Conservation (phyloP, 2,797 vertebrate species). For the Pyrrhura leucotis region DNA sequence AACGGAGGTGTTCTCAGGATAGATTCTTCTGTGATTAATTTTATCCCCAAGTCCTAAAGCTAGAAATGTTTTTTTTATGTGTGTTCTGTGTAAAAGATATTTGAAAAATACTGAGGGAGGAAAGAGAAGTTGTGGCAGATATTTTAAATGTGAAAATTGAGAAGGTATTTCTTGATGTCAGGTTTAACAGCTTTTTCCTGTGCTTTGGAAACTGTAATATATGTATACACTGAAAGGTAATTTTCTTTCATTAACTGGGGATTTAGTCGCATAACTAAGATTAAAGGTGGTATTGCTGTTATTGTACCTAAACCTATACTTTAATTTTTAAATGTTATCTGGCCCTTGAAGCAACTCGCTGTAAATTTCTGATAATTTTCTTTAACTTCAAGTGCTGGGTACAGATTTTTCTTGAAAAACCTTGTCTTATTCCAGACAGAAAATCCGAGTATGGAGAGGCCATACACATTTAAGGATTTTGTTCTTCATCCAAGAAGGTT, state of each 20-base stretch:
- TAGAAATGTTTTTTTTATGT: background rate
- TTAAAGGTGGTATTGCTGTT: background rate
- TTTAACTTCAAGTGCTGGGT: slow-evolving; percentile 11
- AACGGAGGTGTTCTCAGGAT: background rate
- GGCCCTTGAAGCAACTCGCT: background rate
- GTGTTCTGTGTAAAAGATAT: background rate
- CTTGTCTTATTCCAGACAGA: slow-evolving; percentile 89
- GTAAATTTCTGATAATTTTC: background rate
- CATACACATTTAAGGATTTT: slow-evolving; percentile 98
- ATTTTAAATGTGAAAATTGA: background rate
- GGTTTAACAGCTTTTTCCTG: background rate
- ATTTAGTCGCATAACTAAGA: background rate
- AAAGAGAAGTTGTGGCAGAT: background rate
- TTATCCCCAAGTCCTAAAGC: background rate
- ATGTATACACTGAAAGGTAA: background rate
- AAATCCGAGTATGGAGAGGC: slow-evolving; percentile 92
- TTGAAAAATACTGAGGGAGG: background rate
- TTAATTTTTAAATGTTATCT: background rate
- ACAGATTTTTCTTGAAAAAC: slow-evolving; percentile 38
- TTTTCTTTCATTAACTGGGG: background rate
- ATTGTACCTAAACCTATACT: background rate
- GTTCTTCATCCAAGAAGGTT: slow-evolving; percentile 97
- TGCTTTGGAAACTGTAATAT: background rate
- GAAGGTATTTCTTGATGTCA: background rate
- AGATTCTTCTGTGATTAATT: background rate